Evolutionary conservation across 2,113 vertebrate genomes (phyloP), one percentile per base, ranked within the genome.

Genomic region (Podilymbus podiceps): DNA sequence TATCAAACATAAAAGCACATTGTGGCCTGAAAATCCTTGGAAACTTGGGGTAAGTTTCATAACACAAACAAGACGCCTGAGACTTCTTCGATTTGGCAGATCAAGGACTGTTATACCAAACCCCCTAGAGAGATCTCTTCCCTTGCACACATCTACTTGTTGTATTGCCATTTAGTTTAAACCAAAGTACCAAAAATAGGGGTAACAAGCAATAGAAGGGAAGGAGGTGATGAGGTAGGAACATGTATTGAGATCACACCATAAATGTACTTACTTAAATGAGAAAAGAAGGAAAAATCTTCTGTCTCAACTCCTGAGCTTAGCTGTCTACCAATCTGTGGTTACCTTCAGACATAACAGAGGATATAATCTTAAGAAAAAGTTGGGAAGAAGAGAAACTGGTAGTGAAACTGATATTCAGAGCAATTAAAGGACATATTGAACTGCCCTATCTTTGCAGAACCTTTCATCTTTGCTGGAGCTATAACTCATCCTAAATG

Each of bases 231-330:
- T 30, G 42, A 58, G 89, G 21, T 15, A 87, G 19, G 22, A 76
- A 50, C 3, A 35, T 7, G 3, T 7, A 56, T 30, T 38, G 31
- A 80, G 18, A 89, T 53, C 31, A 63, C 11, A 84, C 6, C 18
- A 35, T 62, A 40, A 11, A 59, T 35, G 6, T 14, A 19, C 4
- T 27, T 31, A 63, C 35, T 80, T 55, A 77, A 77, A 55, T 24
- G 2, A 84, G 15, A 52, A 76, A 68, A 68, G 27, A 84, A 7
- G 0, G 11, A 31, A 66, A 82, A 93, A 23, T 12, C 27, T 19
- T 52, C 33, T 42, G 2, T 33, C 14, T 73, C 2, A 1, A 7
- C 16, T 69, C 3, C 2, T 8, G 7, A 38, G 5, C 8, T 82
- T 85, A 62, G 12, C 9, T 56, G 11, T 20, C 17, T 60, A 69